A percentile compares a stretch with the other conserved stretches of the same genome.
phyloP scores from a whole-genome alignment of 1,140 invertebrate species.

The Zophobas morio region DNA sequence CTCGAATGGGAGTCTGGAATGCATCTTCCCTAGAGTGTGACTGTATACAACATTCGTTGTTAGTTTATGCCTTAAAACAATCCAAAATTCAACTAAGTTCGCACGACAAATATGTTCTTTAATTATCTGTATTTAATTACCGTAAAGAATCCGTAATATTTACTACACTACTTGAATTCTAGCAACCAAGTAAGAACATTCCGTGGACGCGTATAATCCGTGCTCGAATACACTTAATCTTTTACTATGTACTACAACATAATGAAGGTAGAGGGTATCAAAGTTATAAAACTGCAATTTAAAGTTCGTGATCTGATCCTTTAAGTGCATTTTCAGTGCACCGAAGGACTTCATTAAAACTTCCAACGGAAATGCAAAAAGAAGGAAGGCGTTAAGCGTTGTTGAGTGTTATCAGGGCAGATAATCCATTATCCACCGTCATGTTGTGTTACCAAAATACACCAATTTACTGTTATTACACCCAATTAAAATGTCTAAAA shows the following conservation, averaged over 20 bases:
- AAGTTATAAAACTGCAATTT: no score
- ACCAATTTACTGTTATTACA: conserved; percentile 1
- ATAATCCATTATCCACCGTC: background rate
- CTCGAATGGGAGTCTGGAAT: background rate
- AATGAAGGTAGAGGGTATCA: no score
- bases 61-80: conserved; percentile 2
- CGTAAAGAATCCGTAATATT: background rate
- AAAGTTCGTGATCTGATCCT: no score
- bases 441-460: background rate
- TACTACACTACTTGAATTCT: background rate
- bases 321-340: background rate
- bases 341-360: background rate
- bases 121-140: background rate
- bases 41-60: background rate
- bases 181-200: no score
- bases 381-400: no score
- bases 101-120: background rate
- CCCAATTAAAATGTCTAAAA: background rate
- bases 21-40: no score
- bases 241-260: no score
- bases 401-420: background rate
- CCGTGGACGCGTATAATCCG: no score
- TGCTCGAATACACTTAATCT: no score
- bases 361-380: background rate
- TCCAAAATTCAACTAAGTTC: background rate